These are phyloP conservation scores for Nymphalis c-album DNA, from an alignment of 2,888 invertebrate species.

Conservation along the genomic window DNA sequence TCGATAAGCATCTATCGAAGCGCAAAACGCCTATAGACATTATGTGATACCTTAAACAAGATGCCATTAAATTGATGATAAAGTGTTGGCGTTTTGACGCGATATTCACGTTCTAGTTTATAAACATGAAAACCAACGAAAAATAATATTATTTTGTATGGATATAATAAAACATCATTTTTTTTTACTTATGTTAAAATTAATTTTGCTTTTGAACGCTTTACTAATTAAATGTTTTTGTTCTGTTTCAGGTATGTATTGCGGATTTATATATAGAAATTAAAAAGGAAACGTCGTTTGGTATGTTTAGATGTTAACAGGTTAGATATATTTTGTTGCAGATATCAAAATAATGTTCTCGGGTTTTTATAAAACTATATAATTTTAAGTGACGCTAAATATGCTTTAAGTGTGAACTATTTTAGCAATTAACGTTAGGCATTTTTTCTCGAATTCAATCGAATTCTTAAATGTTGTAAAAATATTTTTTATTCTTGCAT, in stretches of 20 bases:
- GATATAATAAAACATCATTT: no score
- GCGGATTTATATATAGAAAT: conserved; percentile 43
- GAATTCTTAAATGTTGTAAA: no score
- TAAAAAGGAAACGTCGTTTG: conserved; percentile 33
- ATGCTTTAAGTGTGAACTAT: no score
- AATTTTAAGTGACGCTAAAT: no score
- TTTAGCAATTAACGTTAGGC: no score
- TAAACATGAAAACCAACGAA: neutral
- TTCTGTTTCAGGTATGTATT: conserved; percentile 58
- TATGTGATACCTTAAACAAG: neutral
- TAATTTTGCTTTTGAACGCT: no score
- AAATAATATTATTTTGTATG: no score
- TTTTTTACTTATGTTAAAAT: no score
- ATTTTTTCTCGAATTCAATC: no score
- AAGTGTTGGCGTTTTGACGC: neutral
- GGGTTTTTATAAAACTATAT: no score
- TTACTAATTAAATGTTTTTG: conserved; percentile 23
- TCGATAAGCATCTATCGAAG: conserved; percentile 27
- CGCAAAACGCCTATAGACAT: conserved; percentile 7
- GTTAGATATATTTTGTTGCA: neutral
- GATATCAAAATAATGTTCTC: no score
- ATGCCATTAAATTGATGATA: neutral
- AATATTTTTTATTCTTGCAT: no score
- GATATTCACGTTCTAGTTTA: neutral
- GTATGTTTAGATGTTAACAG: conserved; percentile 28